These are phyloP conservation scores for Lichenostomus cassidix DNA, from an alignment of 2,113 vertebrate species.

Conservation along the genomic window DNA sequence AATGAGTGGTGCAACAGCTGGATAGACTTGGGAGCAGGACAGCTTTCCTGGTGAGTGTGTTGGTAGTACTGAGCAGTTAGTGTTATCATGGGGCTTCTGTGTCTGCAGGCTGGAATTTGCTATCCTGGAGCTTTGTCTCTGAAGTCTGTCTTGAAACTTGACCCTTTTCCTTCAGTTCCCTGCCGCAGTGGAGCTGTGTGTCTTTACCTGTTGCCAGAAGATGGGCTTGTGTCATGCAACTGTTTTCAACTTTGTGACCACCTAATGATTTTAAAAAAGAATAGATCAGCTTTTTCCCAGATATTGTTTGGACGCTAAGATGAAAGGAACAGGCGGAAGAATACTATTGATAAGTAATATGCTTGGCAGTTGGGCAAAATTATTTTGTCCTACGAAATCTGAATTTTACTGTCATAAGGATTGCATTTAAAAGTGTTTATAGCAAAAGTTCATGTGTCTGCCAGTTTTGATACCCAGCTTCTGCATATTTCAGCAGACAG, in stretches of 20 bases:
- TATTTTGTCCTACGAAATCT: neutral
- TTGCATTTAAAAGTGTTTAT: neutral
- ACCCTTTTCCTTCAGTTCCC: neutral
- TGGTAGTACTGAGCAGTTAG: neutral
- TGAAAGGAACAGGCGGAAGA: neutral
- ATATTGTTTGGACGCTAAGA: neutral
- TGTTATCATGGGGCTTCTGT: accelerated
- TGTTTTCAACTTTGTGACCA: neutral
- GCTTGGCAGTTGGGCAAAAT: neutral
- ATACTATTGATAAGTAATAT: neutral
- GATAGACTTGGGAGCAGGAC: neutral
- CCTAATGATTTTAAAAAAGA: neutral
- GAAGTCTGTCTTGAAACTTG: neutral
- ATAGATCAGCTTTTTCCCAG: neutral
- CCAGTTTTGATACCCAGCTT: neutral
- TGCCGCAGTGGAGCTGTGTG: neutral
- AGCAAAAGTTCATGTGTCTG: neutral
- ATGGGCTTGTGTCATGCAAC: accelerated
- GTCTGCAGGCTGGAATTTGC: neutral
- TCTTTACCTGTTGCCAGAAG: neutral
- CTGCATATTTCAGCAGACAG: neutral
- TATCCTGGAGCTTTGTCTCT: neutral
- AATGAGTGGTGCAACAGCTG: neutral
- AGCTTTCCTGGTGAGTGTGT: neutral
- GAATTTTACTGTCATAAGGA: neutral